Evolutionary conservation across 2,797 vertebrate genomes (phyloP).

Genomic region (Pseudochromis fuscus): DNA sequence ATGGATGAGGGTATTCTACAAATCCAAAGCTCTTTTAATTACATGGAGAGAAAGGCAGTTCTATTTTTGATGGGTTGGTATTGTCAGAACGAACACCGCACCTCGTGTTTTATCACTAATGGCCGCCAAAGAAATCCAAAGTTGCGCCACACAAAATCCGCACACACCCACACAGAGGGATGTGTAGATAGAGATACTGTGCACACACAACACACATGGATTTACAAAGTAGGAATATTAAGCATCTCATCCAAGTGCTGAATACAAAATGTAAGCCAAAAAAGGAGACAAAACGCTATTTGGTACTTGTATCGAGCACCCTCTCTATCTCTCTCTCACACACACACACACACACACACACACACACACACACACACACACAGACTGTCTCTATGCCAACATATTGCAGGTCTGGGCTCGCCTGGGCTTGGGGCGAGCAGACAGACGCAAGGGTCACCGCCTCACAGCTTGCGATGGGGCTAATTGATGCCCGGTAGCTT

Average conservation of each 20-base stretch:
- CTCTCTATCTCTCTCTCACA: not conserved
- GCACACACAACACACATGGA: not conserved
- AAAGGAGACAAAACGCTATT: conserved; percentile 8
- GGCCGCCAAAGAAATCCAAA: conserved; percentile 22
- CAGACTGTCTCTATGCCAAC: conserved; percentile 51
- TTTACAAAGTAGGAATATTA: conserved; percentile 7
- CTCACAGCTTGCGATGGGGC: conserved; percentile 69
- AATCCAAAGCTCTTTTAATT: conserved; percentile 59
- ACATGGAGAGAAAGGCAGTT: conserved; percentile 54
- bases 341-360: conserved; percentile 37
- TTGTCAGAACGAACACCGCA: conserved; percentile 19
- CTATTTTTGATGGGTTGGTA: conserved; percentile 55
- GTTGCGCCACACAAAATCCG: not conserved
- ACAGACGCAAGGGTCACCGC: conserved; percentile 65
- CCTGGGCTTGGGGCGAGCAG: conserved; percentile 52
- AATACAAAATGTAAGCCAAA: conserved; percentile 8
- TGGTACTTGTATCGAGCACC: conserved; percentile 7
- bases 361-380: conserved; percentile 24
- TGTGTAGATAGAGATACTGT: not conserved
- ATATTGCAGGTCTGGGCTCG: conserved; percentile 67
- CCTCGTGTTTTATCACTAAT: conserved; percentile 41
- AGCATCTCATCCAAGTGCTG: not conserved
- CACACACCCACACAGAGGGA: not conserved
- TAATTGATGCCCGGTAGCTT: conserved; percentile 71
- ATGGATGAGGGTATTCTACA: conserved; percentile 52